Evolutionary conservation across 2,113 vertebrate species (phyloP).

Genomic region (Oncorhynchus tshawytscha): DNA sequence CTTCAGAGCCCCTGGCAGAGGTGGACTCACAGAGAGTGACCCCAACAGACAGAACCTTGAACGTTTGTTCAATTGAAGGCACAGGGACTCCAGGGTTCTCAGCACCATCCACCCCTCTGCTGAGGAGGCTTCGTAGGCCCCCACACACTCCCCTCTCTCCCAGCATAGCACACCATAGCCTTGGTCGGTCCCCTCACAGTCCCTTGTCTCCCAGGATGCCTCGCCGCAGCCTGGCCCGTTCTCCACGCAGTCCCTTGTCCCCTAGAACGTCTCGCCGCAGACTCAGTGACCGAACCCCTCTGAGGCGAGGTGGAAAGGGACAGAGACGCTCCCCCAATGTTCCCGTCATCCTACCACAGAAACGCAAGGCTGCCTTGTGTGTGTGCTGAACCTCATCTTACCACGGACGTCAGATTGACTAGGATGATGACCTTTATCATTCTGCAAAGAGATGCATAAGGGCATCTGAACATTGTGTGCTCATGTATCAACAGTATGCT

Average conservation of each 20-base stretch:
- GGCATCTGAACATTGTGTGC: conserved; percentile 18
- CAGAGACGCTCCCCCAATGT: conserved; percentile 54
- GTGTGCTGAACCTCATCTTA: conserved; percentile 59
- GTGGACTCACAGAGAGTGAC: conserved; percentile 33
- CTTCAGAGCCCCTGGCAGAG: conserved; percentile 38
- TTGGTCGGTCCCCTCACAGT: conserved; percentile 19
- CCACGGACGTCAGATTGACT: neutral
- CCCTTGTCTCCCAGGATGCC: conserved; percentile 14
- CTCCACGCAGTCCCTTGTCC: neutral
- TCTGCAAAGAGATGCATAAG: neutral
- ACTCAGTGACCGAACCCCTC: conserved; percentile 33
- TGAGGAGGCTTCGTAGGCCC: conserved; percentile 52
- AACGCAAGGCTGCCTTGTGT: conserved; percentile 65
- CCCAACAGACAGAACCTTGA: conserved; percentile 1
- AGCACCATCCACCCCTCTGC: conserved; percentile 26
- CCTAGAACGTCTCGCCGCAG: neutral
- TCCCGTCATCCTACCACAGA: conserved; percentile 54
- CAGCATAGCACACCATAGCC: conserved; percentile 15
- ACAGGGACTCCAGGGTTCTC: conserved; percentile 48
- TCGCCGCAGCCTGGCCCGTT: neutral
- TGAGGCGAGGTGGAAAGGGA: conserved; percentile 27
- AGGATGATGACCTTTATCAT: neutral
- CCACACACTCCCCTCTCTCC: conserved; percentile 25
- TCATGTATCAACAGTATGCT: too few relatives aligned
- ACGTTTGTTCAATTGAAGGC: conserved; percentile 53